phyloP scores from a whole-genome alignment of 1,140 invertebrate genomes.

The Lutraria rhynchaena region DNA sequence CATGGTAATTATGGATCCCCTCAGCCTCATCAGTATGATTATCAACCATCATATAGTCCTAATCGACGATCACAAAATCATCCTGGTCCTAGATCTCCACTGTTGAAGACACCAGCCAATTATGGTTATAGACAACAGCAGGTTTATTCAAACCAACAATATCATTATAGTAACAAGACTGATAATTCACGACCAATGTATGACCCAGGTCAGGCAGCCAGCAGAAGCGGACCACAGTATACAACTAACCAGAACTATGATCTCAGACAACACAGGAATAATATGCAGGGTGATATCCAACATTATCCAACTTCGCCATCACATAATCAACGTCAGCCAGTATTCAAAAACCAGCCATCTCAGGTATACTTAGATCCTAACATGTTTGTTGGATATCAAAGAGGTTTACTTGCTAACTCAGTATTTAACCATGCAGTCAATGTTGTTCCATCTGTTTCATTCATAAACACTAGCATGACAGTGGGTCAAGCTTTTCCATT shows the following conservation, averaged over 20 bases:
- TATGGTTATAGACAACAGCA: neutral
- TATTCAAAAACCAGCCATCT: neutral
- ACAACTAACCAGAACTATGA: slow-evolving; percentile 32
- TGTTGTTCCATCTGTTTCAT: slow-evolving; percentile 13
- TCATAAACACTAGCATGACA: slow-evolving; percentile 17
- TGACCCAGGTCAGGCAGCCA: neutral
- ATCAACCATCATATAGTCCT: neutral
- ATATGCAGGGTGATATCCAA: slow-evolving; percentile 6
- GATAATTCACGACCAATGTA: slow-evolving; percentile 26
- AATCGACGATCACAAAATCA: neutral
- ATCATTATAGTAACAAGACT: slow-evolving; percentile 18
- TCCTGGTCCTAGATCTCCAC: neutral
- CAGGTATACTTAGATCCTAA: slow-evolving; percentile 22
- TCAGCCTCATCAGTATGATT: neutral
- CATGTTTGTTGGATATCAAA: slow-evolving; percentile 13
- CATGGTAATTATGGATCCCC: slow-evolving; percentile 3
- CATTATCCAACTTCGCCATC: slow-evolving; percentile 9
- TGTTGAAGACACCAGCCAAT: neutral
- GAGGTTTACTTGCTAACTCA: slow-evolving; percentile 1
- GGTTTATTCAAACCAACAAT: slow-evolving; percentile 5
- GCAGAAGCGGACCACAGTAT: neutral
- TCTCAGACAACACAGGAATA: slow-evolving; percentile 2
- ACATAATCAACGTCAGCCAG: neutral
- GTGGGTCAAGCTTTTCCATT: slow-evolving; percentile 2
- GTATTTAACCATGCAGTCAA: slow-evolving; percentile 22